phyloP scores from a whole-genome alignment of 2,888 invertebrate species.

The Xestia ashworthii region DNA sequence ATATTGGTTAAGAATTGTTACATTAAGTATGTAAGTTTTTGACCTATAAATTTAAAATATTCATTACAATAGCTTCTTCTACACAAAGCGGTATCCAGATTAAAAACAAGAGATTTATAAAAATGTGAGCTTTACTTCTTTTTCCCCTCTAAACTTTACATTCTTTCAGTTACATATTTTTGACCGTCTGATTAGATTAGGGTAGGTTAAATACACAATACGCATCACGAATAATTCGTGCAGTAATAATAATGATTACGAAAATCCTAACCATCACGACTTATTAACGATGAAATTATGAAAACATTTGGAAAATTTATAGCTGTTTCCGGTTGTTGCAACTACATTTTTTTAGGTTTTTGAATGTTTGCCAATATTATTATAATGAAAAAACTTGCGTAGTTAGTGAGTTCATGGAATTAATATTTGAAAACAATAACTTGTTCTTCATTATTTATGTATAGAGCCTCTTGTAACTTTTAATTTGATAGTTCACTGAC shows the following conservation, averaged over 20 bases:
- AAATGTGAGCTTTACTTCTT: neutral
- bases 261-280: neutral
- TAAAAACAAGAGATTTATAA: neutral
- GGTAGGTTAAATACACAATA: too few relatives aligned
- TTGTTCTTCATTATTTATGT: slow-evolving; percentile 5
- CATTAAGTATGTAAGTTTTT: slow-evolving; percentile 26
- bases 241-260: neutral
- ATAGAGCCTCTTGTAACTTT: neutral
- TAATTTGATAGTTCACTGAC: slow-evolving; percentile 24
- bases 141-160: neutral
- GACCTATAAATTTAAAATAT: slow-evolving; percentile 14
- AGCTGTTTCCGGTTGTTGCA: neutral
- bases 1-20: neutral
- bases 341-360: neutral
- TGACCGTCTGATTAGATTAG: neutral
- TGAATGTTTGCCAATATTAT: neutral
- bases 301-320: slow-evolving; percentile 8
- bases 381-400: neutral
- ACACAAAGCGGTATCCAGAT: neutral
- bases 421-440: neutral
- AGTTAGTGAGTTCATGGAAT: neutral
- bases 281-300: slow-evolving; percentile 4
- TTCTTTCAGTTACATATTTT: neutral
- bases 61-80: neutral
- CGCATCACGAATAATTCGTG: too few relatives aligned